Evolutionary conservation across 2,113 vertebrate genomes (phyloP).

Genomic region (Xyrauchen texanus): DNA sequence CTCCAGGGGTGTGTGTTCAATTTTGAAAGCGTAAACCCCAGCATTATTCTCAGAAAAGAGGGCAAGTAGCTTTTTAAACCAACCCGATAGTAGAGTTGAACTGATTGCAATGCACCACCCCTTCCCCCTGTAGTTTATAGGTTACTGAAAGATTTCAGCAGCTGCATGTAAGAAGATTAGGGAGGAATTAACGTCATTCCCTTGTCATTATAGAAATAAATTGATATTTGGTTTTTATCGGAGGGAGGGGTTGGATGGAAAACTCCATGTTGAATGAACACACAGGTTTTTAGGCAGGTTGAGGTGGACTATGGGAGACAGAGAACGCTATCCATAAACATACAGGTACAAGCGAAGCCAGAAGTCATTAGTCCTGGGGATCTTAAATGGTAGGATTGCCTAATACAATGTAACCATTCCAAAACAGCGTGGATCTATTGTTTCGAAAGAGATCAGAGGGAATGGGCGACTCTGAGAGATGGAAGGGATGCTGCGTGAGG

Average conservation of each 20-base stretch:
- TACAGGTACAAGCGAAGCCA: background rate
- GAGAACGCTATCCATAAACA: background rate
- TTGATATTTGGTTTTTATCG: slow-evolving; percentile 78
- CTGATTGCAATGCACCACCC: slow-evolving; percentile 56
- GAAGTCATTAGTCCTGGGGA: background rate
- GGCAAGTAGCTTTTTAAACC: slow-evolving; percentile 61
- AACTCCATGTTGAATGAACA: slow-evolving; percentile 50
- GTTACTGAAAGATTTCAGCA: slow-evolving; percentile 80
- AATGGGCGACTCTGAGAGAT: slow-evolving; percentile 2
- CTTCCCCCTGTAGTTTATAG: slow-evolving; percentile 69
- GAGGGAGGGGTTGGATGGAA: slow-evolving; percentile 63
- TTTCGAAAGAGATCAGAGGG: background rate
- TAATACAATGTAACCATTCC: background rate
- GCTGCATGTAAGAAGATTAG: slow-evolving; percentile 79
- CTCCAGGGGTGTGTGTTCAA: background rate
- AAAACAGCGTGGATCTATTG: background rate
- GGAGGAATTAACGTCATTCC: slow-evolving; percentile 80
- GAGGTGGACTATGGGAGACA: background rate
- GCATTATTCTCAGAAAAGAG: background rate
- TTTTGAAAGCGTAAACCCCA: background rate
- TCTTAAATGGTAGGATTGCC: background rate
- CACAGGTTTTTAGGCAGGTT: slow-evolving; percentile 52
- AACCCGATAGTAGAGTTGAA: slow-evolving; percentile 28
- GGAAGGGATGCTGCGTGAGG: slow-evolving; percentile 29
- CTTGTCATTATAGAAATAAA: slow-evolving; percentile 81